These are phyloP conservation scores for Leucania comma DNA, from an alignment of 2,888 invertebrate genomes.

Conservation along the genomic window DNA sequence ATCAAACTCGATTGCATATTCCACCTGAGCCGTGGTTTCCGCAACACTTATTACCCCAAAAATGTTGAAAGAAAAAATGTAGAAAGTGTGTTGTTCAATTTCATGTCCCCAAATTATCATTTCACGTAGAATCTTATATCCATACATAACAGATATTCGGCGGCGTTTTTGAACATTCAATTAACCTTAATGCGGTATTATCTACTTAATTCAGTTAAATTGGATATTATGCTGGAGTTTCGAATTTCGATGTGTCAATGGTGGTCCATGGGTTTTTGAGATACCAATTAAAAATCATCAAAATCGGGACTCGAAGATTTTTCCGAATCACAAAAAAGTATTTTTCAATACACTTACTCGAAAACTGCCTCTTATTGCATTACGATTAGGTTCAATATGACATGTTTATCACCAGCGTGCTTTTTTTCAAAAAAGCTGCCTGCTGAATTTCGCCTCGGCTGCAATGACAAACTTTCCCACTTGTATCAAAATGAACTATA, in stretches of 20 bases:
- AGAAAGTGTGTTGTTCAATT: slow-evolving; percentile 10
- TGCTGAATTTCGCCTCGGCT: too few species aligned
- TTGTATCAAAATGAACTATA: too few species aligned
- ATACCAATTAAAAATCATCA: too few species aligned
- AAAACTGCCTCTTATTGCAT: too few species aligned
- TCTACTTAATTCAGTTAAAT: not conserved
- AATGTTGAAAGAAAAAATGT: not conserved
- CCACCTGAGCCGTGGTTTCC: not conserved
- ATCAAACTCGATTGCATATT: too few species aligned
- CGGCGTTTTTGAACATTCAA: slow-evolving; percentile 34
- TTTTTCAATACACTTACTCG: too few species aligned
- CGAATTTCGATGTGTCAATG: slow-evolving; percentile 5
- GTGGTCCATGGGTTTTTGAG: not conserved
- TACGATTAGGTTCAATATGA: too few species aligned
- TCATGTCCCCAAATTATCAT: slow-evolving; percentile 3
- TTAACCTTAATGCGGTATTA: slow-evolving; percentile 30
- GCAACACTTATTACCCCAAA: slow-evolving; percentile 2
- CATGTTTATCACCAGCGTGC: too few species aligned
- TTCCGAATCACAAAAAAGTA: too few species aligned
- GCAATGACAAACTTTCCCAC: too few species aligned
- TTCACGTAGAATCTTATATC: slow-evolving; percentile 12
- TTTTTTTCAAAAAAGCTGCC: too few species aligned
- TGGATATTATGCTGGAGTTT: slow-evolving; percentile 6
- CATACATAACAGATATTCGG: not conserved
- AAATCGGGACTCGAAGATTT: too few species aligned